Evolutionary conservation across 2,113 vertebrate species (phyloP).

Genomic region (Thymallus thymallus): DNA sequence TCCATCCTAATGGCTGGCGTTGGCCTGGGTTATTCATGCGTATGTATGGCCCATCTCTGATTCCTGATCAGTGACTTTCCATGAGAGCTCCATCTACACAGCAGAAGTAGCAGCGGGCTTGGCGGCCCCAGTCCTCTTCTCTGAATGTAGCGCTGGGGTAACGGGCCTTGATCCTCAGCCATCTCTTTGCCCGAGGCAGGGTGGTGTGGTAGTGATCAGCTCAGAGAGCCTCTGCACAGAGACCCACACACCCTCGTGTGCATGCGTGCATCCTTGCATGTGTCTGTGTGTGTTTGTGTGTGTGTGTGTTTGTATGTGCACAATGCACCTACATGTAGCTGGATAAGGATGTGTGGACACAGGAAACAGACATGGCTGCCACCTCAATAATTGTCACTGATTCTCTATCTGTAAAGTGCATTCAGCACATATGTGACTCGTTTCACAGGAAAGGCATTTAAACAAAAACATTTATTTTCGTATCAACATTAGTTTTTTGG

Average conservation of each 20-base stretch:
- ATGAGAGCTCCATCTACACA: too few species aligned
- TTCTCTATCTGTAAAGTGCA: too few species aligned
- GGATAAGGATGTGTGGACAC: slow-evolving; percentile 50
- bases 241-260: slow-evolving; percentile 59
- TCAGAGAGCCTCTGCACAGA: slow-evolving; percentile 60
- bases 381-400: too few species aligned
- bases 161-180: slow-evolving; percentile 53
- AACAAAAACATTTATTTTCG: too few species aligned
- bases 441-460: too few species aligned
- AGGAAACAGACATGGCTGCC: slow-evolving; percentile 42
- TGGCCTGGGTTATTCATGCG: slow-evolving; percentile 70
- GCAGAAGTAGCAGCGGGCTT: too few species aligned
- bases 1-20: slow-evolving; percentile 74
- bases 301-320: slow-evolving; percentile 32
- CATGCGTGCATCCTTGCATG: slow-evolving; percentile 65
- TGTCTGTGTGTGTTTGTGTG: slow-evolving; percentile 49
- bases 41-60: slow-evolving; percentile 17
- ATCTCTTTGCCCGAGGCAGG: slow-evolving; percentile 16
- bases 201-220: slow-evolving; percentile 54
- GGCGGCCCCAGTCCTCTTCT: not conserved
- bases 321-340: too few species aligned
- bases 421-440: too few species aligned
- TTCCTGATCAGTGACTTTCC: not conserved
- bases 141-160: slow-evolving; percentile 32
- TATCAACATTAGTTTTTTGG: too few species aligned